Conservation (phyloP, 2,797 vertebrate species). For the Acanthornis magna region DNA sequence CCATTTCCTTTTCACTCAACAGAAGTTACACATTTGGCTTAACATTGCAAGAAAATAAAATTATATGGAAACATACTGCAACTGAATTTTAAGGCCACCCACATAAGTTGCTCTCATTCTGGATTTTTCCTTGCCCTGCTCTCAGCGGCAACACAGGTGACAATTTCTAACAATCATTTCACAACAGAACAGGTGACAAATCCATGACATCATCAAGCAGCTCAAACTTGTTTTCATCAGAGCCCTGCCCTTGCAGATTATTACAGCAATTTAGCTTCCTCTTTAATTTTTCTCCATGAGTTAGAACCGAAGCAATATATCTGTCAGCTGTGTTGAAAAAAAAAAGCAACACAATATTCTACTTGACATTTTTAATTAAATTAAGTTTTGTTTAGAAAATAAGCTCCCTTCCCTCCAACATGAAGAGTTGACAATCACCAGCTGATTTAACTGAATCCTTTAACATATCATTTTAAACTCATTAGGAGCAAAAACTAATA, state of each 20-base stretch:
- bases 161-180: background rate
- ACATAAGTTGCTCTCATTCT: background rate
- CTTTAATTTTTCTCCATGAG: background rate
- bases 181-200: background rate
- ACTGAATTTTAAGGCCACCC: conserved; percentile 24
- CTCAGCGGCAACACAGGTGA: background rate
- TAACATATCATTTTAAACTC: background rate
- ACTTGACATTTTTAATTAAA: conserved; percentile 5
- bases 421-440: background rate
- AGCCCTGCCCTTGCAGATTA: background rate
- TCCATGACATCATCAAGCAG: background rate
- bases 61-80: background rate
- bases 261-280: background rate
- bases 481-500: background rate
- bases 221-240: background rate
- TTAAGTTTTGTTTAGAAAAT: background rate
- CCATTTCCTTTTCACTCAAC: background rate
- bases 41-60: conserved; percentile 1
- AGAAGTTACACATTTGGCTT: background rate
- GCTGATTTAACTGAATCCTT: background rate
- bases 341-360: background rate
- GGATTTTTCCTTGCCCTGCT: background rate
- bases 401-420: background rate
- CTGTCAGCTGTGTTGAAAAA: background rate
- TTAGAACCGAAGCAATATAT: background rate